A percentile compares a stretch with the other conserved stretches of the same genome.
phyloP scores from a whole-genome alignment of 2,797 vertebrate species.

The Tiaroga cobitis region DNA sequence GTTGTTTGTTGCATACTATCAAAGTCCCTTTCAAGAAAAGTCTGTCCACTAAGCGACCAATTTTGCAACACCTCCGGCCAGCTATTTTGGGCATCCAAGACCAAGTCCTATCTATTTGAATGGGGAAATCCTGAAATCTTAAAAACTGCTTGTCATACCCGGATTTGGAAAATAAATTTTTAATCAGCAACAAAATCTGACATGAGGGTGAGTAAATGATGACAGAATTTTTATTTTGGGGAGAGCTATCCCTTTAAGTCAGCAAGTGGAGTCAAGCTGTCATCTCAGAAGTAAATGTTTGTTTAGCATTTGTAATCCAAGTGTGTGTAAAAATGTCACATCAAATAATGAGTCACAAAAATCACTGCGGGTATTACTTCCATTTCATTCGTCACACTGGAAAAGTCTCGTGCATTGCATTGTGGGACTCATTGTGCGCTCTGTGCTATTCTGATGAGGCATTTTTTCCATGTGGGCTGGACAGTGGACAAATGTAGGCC shows the following conservation, averaged over 20 bases:
- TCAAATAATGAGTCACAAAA: background rate
- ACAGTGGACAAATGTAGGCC: constrained; percentile 35
- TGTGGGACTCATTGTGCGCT: background rate
- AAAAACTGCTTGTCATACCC: background rate
- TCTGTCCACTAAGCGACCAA: background rate
- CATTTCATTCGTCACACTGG: background rate
- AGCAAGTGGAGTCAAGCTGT: background rate
- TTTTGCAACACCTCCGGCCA: background rate
- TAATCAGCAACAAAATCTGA: background rate
- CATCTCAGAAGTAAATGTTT: background rate
- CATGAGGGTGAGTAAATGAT: background rate
- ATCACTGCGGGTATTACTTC: background rate
- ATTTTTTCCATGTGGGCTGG: constrained; percentile 34
- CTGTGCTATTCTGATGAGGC: constrained; percentile 12
- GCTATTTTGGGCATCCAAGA: background rate
- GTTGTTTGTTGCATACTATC: background rate
- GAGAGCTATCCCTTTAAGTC: background rate
- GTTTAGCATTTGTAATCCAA: background rate
- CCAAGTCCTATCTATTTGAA: background rate
- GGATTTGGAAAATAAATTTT: background rate
- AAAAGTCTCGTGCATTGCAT: background rate
- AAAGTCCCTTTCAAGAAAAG: background rate
- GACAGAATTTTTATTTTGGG: background rate
- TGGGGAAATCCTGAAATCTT: background rate
- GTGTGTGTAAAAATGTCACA: background rate